Evolutionary conservation across 2,797 vertebrate species (phyloP), one percentile per base, ranked within the genome.

Genomic region (Phoebastria nigripes): DNA sequence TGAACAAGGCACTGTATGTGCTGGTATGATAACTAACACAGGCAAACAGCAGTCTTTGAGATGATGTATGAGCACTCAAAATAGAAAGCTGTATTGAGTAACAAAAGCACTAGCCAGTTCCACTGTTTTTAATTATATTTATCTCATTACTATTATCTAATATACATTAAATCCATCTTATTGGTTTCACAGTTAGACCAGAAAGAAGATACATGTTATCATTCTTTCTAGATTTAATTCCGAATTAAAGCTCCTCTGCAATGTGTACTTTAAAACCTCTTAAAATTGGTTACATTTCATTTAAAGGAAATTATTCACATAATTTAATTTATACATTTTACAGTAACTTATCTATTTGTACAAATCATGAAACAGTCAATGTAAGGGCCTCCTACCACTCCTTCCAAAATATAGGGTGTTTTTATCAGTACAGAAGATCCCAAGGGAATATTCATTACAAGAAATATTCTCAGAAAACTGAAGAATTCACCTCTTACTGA

Each of bases 231-330:
- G 51, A 65, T 77, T 77, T 81, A 46, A 33, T 72, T 93, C 18
- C 56, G 24, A 63, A 56, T 46, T 51, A 87, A 35, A 83, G 3
- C 1, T 67, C 6, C 26, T 80, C 37, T 78, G 7, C 4, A 71
- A 61, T 3, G 0, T 8, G 3, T 37, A n/a, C 3, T 80, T 73
- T 26, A 46, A 54, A 54, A 54, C 0, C 2, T 49, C 24, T 52
- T 66, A 79, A 49, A 33, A 47, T 20, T 39, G 4, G 59, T 15
- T 65, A 18, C 2, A 35, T 56, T 78, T 66, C 1, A 51, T 77
- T 77, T 65, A 51, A 62, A 56, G 24, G 10, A 82, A 74, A 52
- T 11, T 18, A 73, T 56, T 33, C 1, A 25, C 5, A 11, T 29
- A 0, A 44, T 65, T 58, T 26, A 39, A 58, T 51, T 49, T 31